phyloP scores from a whole-genome alignment of 2,888 invertebrate species.

The Andrena flavipes region DNA sequence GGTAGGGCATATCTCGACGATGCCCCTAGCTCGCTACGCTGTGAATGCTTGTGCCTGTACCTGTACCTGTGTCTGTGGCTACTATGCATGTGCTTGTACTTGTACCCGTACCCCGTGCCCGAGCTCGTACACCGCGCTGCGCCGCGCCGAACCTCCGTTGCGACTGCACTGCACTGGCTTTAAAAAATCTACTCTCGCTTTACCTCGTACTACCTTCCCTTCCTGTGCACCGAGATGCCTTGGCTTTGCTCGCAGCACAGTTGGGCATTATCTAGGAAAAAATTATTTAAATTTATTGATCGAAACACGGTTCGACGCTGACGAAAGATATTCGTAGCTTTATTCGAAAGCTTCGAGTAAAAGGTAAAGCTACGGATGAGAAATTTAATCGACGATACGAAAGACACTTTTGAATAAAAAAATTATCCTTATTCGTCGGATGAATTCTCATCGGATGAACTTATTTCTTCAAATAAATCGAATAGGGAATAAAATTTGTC shows the following conservation, averaged over 20 bases:
- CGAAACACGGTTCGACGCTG: too few species aligned
- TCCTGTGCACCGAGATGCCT: background rate
- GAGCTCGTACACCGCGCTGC: slow-evolving; percentile 23
- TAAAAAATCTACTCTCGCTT: slow-evolving; percentile 11
- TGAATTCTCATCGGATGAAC: too few species aligned
- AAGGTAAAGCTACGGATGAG: too few species aligned
- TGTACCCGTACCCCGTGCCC: slow-evolving; percentile 19
- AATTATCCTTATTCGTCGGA: too few species aligned
- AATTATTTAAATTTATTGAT: too few species aligned
- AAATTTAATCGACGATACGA: too few species aligned
- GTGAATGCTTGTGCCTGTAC: slow-evolving; percentile 36
- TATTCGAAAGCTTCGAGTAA: too few species aligned
- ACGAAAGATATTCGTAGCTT: too few species aligned
- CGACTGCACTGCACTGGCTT: slow-evolving; percentile 14
- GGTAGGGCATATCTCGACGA: slow-evolving; percentile 82
- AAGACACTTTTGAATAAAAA: too few species aligned
- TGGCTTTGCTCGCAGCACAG: slow-evolving; percentile 11
- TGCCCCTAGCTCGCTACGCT: slow-evolving; percentile 69
- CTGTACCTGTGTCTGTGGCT: slow-evolving; percentile 2
- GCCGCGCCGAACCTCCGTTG: slow-evolving; percentile 37
- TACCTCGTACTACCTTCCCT: slow-evolving; percentile 10
- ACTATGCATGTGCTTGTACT: slow-evolving; percentile 7
- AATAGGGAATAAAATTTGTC: too few species aligned
- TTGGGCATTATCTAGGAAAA: background rate
- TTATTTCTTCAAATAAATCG: too few species aligned